Conservation (phyloP, 2,888 invertebrate genomes). For the Rosalia funebris region DNA sequence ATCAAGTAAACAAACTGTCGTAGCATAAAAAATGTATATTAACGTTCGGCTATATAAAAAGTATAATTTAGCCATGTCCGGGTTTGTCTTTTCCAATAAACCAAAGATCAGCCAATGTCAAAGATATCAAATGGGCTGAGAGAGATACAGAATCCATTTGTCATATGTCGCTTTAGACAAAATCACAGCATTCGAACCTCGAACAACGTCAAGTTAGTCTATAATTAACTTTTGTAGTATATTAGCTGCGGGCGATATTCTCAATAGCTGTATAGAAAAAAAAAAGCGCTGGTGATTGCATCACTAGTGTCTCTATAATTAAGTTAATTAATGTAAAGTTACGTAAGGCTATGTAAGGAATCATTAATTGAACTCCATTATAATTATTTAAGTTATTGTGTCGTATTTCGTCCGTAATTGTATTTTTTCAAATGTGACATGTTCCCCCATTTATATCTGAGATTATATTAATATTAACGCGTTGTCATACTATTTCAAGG, state of each 20-base stretch:
- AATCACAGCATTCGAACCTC: conserved; percentile 56
- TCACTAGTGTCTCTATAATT: conserved; percentile 58
- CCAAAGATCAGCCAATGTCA: conserved; percentile 48
- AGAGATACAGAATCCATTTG: conserved; percentile 56
- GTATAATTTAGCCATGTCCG: conserved; percentile 45
- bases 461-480: conserved; percentile 17
- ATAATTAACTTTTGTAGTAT: conserved; percentile 59
- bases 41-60: conserved; percentile 10
- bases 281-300: conserved; percentile 54
- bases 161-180: conserved; percentile 60
- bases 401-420: conserved; percentile 32
- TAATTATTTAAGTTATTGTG: conserved; percentile 43
- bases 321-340: conserved; percentile 56
- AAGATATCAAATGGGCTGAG: conserved; percentile 48
- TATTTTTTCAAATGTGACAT: conserved; percentile 22
- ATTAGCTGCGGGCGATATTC: conserved; percentile 49
- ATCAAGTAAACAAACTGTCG: conserved; percentile 18
- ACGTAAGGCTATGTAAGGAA: conserved; percentile 56
- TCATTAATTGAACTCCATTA: conserved; percentile 56
- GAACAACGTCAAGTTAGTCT: conserved; percentile 57
- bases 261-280: conserved; percentile 51
- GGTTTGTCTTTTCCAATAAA: conserved; percentile 49
- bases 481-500: conserved; percentile 35
- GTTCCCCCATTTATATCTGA: conserved; percentile 10
- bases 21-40: conserved; percentile 8